These are phyloP conservation scores for Agriotes lineatus DNA, from an alignment of 2,888 invertebrate species.

Conservation along the genomic window DNA sequence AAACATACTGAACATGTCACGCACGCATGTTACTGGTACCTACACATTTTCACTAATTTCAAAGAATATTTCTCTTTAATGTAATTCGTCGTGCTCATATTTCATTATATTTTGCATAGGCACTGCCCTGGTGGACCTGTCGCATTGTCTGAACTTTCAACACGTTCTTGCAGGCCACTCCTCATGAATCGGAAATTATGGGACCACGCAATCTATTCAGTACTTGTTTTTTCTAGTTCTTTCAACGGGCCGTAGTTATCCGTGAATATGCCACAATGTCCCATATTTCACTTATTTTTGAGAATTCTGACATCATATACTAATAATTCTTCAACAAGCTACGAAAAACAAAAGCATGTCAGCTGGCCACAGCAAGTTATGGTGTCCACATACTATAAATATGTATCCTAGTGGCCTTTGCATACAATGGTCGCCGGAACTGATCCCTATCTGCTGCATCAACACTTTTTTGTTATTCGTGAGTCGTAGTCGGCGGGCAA, in stretches of 20 bases:
- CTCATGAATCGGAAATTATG: slow-evolving; percentile 17
- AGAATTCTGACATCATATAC: slow-evolving; percentile 4
- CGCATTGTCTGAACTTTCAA: slow-evolving; percentile 27
- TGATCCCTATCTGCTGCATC: slow-evolving; percentile 60
- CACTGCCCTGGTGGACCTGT: slow-evolving; percentile 14
- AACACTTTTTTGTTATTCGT: slow-evolving; percentile 62
- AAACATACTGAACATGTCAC: too few relatives aligned
- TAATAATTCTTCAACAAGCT: slow-evolving; percentile 22
- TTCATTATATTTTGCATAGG: slow-evolving; percentile 25
- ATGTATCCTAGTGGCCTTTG: slow-evolving; percentile 53
- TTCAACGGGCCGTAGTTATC: background rate
- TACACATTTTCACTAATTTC: slow-evolving; percentile 2
- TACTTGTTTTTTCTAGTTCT: background rate
- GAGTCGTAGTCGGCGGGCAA: slow-evolving; percentile 34
- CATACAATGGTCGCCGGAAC: slow-evolving; percentile 61
- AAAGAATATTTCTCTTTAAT: slow-evolving; percentile 3
- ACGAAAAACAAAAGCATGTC: slow-evolving; percentile 42
- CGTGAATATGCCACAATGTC: background rate
- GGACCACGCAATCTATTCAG: slow-evolving; percentile 13
- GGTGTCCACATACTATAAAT: slow-evolving; percentile 44
- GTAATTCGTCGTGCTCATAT: slow-evolving; percentile 30
- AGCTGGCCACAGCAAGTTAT: slow-evolving; percentile 36
- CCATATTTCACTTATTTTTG: slow-evolving; percentile 4
- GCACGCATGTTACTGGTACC: background rate
- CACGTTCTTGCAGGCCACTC: slow-evolving; percentile 23